A percentile compares a stretch with the other conserved stretches of the same genome.
These are phyloP conservation scores for Actinernus sp. DNA, from an alignment of 92 coral and sea anemone genomes.

Conservation along the genomic window DNA sequence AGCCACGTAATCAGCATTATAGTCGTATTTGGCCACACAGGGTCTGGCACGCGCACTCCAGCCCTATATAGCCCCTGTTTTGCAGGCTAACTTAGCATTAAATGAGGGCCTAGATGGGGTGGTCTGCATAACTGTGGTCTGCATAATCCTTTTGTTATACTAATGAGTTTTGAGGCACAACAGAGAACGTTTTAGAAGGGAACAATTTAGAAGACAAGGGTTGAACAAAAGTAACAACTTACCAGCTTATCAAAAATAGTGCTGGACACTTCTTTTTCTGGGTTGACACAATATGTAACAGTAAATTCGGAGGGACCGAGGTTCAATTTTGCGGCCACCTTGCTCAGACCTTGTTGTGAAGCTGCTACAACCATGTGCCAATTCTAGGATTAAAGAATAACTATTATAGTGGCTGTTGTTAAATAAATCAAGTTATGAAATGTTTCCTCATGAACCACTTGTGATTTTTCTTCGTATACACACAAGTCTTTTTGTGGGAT, in stretches of 20 bases:
- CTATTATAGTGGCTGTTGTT: too few species aligned
- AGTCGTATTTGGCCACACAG: slow-evolving; percentile 26
- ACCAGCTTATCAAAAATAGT: slow-evolving; percentile 11
- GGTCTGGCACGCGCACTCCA: slow-evolving; percentile 10
- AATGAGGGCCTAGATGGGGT: slow-evolving; percentile 23
- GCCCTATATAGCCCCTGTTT: too few species aligned
- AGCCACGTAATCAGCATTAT: slow-evolving; percentile 24
- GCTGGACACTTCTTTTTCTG: slow-evolving; percentile 15
- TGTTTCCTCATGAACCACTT: too few species aligned
- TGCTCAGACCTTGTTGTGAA: too few species aligned
- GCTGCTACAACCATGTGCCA: too few species aligned
- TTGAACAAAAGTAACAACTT: slow-evolving; percentile 25
- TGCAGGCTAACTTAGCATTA: slow-evolving; percentile 14
- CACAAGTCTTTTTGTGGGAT: too few species aligned
- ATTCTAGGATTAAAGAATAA: too few species aligned
- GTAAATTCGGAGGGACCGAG: slow-evolving; percentile 6
- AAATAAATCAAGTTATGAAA: too few species aligned
- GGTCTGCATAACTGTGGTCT: slow-evolving; percentile 12
- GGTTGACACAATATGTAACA: slow-evolving; percentile 18
- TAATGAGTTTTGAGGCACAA: too few species aligned
- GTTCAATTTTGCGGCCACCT: slow-evolving; percentile 16
- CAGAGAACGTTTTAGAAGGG: too few species aligned
- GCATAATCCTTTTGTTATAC: not conserved
- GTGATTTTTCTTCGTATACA: too few species aligned
- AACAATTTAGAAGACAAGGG: too few species aligned